A percentile compares a stretch with the other conserved stretches of the same genome.
Conservation (phyloP, 2,888 invertebrate species). For the Heterodera filipjevi region DNA sequence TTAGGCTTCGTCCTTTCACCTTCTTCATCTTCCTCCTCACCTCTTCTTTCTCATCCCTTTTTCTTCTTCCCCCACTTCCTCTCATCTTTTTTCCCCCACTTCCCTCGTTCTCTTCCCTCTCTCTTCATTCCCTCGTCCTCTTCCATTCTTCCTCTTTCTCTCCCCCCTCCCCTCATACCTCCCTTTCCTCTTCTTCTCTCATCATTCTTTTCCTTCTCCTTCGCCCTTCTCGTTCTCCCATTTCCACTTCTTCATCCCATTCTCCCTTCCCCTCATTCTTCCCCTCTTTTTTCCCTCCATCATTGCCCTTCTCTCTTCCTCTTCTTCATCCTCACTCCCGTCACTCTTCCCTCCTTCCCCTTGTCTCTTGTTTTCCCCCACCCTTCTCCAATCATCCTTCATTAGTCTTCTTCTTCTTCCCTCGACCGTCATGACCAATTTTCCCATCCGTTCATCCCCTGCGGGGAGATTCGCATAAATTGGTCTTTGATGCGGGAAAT, state of each 20-base stretch:
- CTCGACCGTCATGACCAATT: not conserved
- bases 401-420: not conserved
- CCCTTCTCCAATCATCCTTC: not conserved
- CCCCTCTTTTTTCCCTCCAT: no score
- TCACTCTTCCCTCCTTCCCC: not conserved
- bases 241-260: slow-evolving; percentile 3
- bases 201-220: not conserved
- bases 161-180: not conserved
- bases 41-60: no score
- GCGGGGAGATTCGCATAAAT: slow-evolving; percentile 1
- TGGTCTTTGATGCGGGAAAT: not conserved
- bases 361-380: not conserved
- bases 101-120: no score
- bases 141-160: no score
- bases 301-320: no score
- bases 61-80: no score
- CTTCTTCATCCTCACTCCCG: not conserved
- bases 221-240: not conserved
- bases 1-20: no score
- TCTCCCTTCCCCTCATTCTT: no score
- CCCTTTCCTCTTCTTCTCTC: not conserved
- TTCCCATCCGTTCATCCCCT: slow-evolving; percentile 4
- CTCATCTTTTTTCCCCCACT: no score
- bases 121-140: no score
- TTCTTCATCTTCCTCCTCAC: no score